phyloP scores from a whole-genome alignment of 2,888 invertebrate genomes.

The Agonopterix subpropinquella region DNA sequence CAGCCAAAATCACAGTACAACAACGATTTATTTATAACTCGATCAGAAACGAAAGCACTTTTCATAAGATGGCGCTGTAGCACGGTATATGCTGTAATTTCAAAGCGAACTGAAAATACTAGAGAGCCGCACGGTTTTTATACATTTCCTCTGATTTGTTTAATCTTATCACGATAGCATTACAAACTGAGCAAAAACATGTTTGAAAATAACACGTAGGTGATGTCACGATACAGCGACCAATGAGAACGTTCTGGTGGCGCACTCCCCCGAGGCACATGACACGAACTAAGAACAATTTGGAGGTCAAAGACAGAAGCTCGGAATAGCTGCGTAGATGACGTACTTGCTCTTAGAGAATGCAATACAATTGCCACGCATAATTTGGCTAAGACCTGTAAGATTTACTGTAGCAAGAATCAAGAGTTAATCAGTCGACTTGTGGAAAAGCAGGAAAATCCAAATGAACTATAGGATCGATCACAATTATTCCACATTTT shows the following conservation, averaged over 20 bases:
- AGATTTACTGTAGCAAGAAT: too few relatives aligned
- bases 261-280: slow-evolving; percentile 58
- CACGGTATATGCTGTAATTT: slow-evolving; percentile 12
- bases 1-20: background rate
- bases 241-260: slow-evolving; percentile 39
- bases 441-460: too few relatives aligned
- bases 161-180: slow-evolving; percentile 53
- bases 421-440: too few relatives aligned
- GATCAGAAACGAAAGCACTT: slow-evolving; percentile 13
- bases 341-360: slow-evolving; percentile 4
- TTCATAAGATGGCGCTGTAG: slow-evolving; percentile 21
- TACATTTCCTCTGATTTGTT: slow-evolving; percentile 19
- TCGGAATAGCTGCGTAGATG: slow-evolving; percentile 22
- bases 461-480: too few relatives aligned
- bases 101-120: slow-evolving; percentile 29
- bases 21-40: slow-evolving; percentile 27
- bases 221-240: slow-evolving; percentile 47
- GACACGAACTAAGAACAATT: slow-evolving; percentile 19
- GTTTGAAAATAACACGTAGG: slow-evolving; percentile 47
- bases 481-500: too few relatives aligned
- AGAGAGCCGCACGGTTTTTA: slow-evolving; percentile 34
- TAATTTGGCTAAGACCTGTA: slow-evolving; percentile 2
- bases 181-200: slow-evolving; percentile 35
- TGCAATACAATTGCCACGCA: slow-evolving; percentile 5
- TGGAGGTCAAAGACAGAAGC: slow-evolving; percentile 48